A percentile compares a stretch with the other conserved stretches of the same genome.
These are phyloP conservation scores for Paraescarpia echinospica DNA, from an alignment of 1,140 invertebrate species.

Conservation along the genomic window DNA sequence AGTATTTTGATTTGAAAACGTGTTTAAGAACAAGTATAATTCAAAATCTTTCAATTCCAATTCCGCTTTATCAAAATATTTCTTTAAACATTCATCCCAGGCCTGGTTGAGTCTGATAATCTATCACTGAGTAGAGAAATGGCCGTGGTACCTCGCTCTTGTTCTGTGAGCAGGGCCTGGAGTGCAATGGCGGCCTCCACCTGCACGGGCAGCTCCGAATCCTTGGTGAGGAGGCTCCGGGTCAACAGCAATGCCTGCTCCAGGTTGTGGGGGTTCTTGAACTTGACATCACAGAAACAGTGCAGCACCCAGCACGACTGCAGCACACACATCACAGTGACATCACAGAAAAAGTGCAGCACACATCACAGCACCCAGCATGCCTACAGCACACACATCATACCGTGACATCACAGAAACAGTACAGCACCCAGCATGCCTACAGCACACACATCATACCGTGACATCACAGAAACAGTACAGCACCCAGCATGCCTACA, in stretches of 20 bases:
- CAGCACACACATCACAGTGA: constrained; percentile 58
- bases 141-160: constrained; percentile 66
- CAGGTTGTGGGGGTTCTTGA: constrained; percentile 82
- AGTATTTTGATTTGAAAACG: no score
- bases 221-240: constrained; percentile 77
- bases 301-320: background rate
- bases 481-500: background rate
- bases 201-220: constrained; percentile 92
- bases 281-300: constrained; percentile 69
- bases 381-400: background rate
- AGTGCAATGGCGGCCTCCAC: constrained; percentile 96
- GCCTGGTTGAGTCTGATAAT: no score
- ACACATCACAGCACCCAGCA: background rate
- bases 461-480: constrained; percentile 41
- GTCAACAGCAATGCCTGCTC: constrained; percentile 76
- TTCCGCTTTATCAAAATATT: no score
- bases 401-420: background rate
- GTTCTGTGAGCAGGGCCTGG: constrained; percentile 82
- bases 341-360: background rate
- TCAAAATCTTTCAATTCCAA: no score
- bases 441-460: constrained; percentile 63
- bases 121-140: background rate
- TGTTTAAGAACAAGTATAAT: no score
- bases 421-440: background rate
- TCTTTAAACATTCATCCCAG: no score